Conservation (phyloP, 2,888 invertebrate species). For the Meloe dianella region DNA sequence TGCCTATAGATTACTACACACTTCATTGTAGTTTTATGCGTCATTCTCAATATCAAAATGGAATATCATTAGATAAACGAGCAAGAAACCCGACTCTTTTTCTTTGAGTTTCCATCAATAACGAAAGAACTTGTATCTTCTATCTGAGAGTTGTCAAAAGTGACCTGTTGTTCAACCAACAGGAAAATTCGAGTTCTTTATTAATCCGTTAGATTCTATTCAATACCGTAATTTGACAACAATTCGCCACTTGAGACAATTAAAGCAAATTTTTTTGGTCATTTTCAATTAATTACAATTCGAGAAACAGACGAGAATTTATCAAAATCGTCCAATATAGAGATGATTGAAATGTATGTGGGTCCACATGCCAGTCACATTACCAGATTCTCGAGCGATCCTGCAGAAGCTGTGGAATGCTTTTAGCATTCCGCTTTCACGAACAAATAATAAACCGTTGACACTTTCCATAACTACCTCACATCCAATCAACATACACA, state of each 20-base stretch:
- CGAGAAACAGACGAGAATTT: not conserved
- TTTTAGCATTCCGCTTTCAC: conserved; percentile 55
- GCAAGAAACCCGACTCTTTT: not conserved
- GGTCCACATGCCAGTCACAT: conserved; percentile 50
- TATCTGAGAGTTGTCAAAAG: not conserved
- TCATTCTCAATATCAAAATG: not conserved
- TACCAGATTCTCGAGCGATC: conserved; percentile 47
- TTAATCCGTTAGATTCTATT: not conserved
- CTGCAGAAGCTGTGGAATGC: conserved; percentile 54
- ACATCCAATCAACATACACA: conserved; percentile 45
- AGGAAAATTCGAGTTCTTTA: not conserved
- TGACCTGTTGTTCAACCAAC: not conserved
- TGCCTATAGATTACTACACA: not conserved
- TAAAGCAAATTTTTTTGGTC: no score
- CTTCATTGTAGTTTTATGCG: not conserved
- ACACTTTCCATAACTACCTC: conserved; percentile 54
- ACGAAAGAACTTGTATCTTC: not conserved
- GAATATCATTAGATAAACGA: conserved; percentile 1
- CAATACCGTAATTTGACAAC: not conserved
- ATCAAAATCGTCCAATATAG: conserved; percentile 21
- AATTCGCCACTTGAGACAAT: no score
- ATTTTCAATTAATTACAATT: not conserved
- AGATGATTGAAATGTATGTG: conserved; percentile 52
- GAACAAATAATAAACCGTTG: conserved; percentile 56
- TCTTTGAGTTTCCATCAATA: not conserved